Base-by-base conservation (phyloP, 2,888 invertebrate species). In the Erebia ligea region DNA sequence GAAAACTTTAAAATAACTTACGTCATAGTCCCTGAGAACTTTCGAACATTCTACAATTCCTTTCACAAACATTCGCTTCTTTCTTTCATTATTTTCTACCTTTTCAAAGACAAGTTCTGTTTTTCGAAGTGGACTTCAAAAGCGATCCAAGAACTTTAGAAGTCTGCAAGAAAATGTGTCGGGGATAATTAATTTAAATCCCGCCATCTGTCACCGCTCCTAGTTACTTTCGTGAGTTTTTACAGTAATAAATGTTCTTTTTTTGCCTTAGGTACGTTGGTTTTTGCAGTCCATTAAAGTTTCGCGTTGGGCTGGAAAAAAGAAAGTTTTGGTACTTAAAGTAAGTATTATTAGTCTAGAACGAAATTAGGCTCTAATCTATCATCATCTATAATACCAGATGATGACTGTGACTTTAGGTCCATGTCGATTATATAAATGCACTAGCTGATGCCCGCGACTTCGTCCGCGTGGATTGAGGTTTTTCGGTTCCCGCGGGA, bases 161-260 rank as follows among this genome's bases (percentile, higher is more conserved):
- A 67, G 57, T 64, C 67, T 11, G 40, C 19, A 63, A 62, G 71
- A 65, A 72, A 67, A 50, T 54, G 59, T 67, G 74, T 59, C 67
- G 50, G 5, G 57, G 70, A 72, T 74, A 74, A 74, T 74, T 74
- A 74, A 74, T 74, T 74, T 74, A 70, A 74, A 72, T 72, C 63
- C 58, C 58, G 54, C 68, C 71, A 66, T 68, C 72, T 66, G 70
- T 74, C 72, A 69, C 71, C 59, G 62, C 68, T 64, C 45, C 61
- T 58, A 40, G 52, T 67, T 68, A 67, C 68, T 70, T 50, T 34
- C 17, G 62, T 21, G 63, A 69, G 62, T 67, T 72, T 67, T 71
- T 69, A 45, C 63, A 69, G 63, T 57, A 71, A 70, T 71, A 66
- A 73, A 71, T 68, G 71, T 69, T 56, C 54, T 67, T 73, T 69